Evolutionary conservation across 2,797 vertebrate species (phyloP), one percentile per base, ranked within the genome.

Genomic region (Heteromormyrus szaboi): DNA sequence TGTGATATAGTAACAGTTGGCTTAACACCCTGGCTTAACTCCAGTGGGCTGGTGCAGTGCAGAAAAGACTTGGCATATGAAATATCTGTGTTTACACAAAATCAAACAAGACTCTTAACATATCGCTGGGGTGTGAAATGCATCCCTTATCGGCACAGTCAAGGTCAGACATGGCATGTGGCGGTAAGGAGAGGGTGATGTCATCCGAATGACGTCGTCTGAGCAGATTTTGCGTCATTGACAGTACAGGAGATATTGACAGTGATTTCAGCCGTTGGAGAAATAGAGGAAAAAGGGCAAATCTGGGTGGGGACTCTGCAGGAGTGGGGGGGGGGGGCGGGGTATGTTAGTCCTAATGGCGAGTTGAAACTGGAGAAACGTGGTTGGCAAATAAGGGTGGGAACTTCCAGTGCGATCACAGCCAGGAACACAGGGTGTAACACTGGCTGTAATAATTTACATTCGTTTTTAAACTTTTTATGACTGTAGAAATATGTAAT

Each of bases 41-140:
- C 17, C 29, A 37, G 29, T 37, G 65, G 12, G 29, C 65, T 37
- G 65, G 29, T 68, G 65, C 25, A 33, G 65, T 72, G 65, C 29
- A 72, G 65, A 72, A 72, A 72, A 68, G 25, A 33, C 65, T 68
- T 17, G 65, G 65, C 65, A 2, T 6, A 37, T 72, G 29, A 72
- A 37, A 37, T 79, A 41, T 46, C 76, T 46, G 6, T 79, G n/a
- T 79, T 79, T 79, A 79, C 37, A 46, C 76, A 44, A 79, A 46
- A 79, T 79, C 76, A 79, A 79, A 79, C 76, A 19, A n/a, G 76
- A n/a, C 72, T 79, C 72, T 41, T 79, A 76, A 44, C 37, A 79
- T 79, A 46, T 79, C 37, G 7, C 6, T 72, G 65, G 25, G 65
- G 65, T 33, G 25, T 72, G 65, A 72, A 11, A 72, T 44, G 19